Conservation (phyloP, 2,797 vertebrate genomes). For the Myotis daubentonii region DNA sequence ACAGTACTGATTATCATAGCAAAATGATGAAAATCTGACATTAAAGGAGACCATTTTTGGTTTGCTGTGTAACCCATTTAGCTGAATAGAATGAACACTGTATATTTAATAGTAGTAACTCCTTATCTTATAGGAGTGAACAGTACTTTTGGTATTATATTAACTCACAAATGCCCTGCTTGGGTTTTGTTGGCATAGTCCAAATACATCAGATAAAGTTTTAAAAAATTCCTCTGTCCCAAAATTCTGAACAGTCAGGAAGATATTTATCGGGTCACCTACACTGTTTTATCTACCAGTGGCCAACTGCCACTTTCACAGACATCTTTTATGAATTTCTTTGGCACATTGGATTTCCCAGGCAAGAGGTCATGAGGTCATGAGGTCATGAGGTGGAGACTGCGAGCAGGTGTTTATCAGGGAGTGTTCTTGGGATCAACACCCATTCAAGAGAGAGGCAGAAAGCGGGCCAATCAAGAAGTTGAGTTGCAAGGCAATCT, state of each 20-base stretch:
- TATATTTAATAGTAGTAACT: background rate
- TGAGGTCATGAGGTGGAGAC: background rate
- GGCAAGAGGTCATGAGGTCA: background rate
- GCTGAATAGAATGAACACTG: background rate
- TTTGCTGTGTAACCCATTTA: background rate
- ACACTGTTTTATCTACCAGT: background rate
- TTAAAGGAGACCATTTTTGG: background rate
- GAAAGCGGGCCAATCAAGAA: background rate
- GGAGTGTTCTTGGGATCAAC: background rate
- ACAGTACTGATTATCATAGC: background rate
- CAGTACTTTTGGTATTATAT: background rate
- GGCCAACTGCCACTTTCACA: background rate
- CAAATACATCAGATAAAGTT: background rate
- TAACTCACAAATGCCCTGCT: background rate
- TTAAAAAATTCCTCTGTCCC: background rate
- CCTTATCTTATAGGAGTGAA: background rate
- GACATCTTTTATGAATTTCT: background rate
- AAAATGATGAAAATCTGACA: background rate
- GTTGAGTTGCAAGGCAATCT: background rate
- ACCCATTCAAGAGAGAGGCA: background rate
- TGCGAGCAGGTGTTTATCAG: background rate
- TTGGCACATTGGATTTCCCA: background rate
- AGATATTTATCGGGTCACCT: background rate
- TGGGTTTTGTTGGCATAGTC: background rate
- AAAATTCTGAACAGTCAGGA: background rate